A percentile compares a stretch with the other conserved stretches of the same genome.
These are phyloP conservation scores for Trypoxylus dichotomus DNA, from an alignment of 1,140 invertebrate genomes.

Conservation along the genomic window DNA sequence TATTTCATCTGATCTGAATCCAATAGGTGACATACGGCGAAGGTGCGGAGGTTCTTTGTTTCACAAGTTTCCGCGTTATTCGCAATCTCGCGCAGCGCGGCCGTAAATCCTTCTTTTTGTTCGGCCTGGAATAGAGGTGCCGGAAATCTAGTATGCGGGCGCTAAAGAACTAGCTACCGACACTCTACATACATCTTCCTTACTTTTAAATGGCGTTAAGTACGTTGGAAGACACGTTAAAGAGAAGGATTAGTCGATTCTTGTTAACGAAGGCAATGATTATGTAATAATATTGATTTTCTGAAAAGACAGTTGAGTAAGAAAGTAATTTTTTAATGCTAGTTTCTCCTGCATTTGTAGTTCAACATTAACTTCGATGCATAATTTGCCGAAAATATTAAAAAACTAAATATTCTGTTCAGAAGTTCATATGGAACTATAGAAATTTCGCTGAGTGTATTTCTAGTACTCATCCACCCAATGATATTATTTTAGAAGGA, in stretches of 20 bases:
- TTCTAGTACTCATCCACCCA: too few relatives aligned
- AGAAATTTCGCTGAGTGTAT: too few relatives aligned
- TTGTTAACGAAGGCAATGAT: too few relatives aligned
- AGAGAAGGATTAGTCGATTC: neutral
- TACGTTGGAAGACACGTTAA: neutral
- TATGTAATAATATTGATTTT: too few relatives aligned
- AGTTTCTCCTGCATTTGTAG: too few relatives aligned
- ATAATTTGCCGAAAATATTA: too few relatives aligned
- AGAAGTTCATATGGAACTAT: too few relatives aligned
- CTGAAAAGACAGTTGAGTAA: too few relatives aligned
- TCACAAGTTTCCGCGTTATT: constrained; percentile 42
- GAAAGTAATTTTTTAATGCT: too few relatives aligned
- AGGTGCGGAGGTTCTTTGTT: constrained; percentile 43
- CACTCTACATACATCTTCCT: neutral
- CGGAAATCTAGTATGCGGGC: constrained; percentile 30
- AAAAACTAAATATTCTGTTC: too few relatives aligned
- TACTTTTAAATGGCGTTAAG: neutral
- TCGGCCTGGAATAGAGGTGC: constrained; percentile 14
- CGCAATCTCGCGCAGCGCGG: constrained; percentile 38
- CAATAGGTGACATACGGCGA: constrained; percentile 38
- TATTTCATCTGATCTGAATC: constrained; percentile 45
- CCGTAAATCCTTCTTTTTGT: constrained; percentile 48
- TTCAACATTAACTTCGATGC: too few relatives aligned
- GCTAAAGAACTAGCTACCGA: neutral
- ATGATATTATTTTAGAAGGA: too few relatives aligned